Percentiles rank a stretch among this genome's conserved stretches.
Conservation (phyloP, 2,888 invertebrate species). For the Protodeltote pygarga region DNA sequence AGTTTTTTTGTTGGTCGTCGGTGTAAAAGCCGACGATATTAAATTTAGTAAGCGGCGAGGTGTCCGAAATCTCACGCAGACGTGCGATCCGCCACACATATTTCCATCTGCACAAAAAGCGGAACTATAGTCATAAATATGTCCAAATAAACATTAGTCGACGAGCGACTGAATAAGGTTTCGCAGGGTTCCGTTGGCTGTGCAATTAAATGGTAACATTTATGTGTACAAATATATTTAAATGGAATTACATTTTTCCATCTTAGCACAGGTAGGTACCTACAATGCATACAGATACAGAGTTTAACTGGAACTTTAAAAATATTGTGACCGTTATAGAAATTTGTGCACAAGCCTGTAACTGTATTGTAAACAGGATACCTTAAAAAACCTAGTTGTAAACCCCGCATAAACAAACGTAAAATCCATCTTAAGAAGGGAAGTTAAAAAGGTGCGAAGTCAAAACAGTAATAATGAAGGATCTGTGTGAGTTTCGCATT, state of each 20-base stretch:
- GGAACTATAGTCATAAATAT: slow-evolving; percentile 88
- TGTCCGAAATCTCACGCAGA: slow-evolving; percentile 87
- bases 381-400: no score
- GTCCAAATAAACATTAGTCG: slow-evolving; percentile 87
- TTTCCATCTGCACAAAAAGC: slow-evolving; percentile 87
- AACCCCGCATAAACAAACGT: neutral
- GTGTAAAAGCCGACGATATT: slow-evolving; percentile 85
- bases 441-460: slow-evolving; percentile 40
- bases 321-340: no score
- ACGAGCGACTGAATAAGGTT: slow-evolving; percentile 73
- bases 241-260: neutral
- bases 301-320: no score
- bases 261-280: no score
- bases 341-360: no score
- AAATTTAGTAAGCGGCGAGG: slow-evolving; percentile 87
- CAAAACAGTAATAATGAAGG: slow-evolving; percentile 64
- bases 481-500: slow-evolving; percentile 66
- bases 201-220: slow-evolving; percentile 49
- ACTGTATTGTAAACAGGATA: no score
- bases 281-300: no score
- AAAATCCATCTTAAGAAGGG: slow-evolving; percentile 2
- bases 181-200: slow-evolving; percentile 69
- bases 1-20: slow-evolving; percentile 80
- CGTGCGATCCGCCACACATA: slow-evolving; percentile 88
- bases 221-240: slow-evolving; percentile 16